Conservation (phyloP, 2,797 vertebrate genomes). For the Pristis pectinata region DNA sequence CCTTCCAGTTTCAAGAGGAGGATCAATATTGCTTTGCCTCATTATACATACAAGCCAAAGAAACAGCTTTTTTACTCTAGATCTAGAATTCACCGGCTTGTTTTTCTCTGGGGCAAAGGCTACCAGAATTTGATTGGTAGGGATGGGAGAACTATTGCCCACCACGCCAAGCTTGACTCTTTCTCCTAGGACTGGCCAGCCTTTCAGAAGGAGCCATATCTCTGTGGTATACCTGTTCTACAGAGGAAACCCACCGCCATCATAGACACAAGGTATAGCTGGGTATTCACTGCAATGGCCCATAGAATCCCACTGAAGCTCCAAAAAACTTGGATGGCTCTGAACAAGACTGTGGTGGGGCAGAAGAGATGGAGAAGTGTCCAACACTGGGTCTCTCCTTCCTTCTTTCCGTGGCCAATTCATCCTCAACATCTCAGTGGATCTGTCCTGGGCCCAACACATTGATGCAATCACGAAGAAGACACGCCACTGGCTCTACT, state of each 20-base stretch:
- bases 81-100: not conserved
- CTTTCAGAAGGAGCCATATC: not conserved
- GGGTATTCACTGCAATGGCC: not conserved
- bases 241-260: not conserved
- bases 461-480: too few relatives aligned
- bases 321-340: not conserved
- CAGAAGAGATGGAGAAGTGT: not conserved
- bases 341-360: not conserved
- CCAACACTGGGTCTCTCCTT: not conserved
- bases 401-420: not conserved
- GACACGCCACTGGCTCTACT: too few relatives aligned
- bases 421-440: too few relatives aligned
- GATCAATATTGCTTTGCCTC: not conserved
- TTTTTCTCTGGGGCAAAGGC: not conserved
- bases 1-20: not conserved
- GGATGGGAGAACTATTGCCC: not conserved
- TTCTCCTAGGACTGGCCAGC: not conserved
- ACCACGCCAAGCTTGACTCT: not conserved
- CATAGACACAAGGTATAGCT: not conserved
- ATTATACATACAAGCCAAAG: not conserved
- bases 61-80: not conserved
- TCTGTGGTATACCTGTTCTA: not conserved
- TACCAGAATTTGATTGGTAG: not conserved
- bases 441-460: too few relatives aligned
- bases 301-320: not conserved